Base-by-base conservation (phyloP, 1,140 invertebrate species). In the Leptinotarsa texana region DNA sequence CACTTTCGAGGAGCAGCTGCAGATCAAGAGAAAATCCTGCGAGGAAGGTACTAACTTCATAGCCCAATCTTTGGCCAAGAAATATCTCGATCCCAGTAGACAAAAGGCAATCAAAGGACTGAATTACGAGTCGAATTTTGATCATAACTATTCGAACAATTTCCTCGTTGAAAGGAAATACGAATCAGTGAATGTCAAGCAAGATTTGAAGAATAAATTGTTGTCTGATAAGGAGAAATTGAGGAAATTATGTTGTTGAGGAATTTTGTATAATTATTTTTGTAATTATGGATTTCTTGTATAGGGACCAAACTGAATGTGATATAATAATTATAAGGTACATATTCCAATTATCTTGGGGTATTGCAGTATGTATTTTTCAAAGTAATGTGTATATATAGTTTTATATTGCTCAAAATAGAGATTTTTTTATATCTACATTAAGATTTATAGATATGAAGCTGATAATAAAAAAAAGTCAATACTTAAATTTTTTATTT, bases 121-220 rank as follows among this genome's bases (percentile, higher is more conserved):
- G 1, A 73, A 62, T 22, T 76, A 81, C 68, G 77, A 79, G 68
- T 72, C 77, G 3, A 80, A 72, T 70, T 76, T 79, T 15, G 84
- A 85, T 18, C 84, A 85, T 51, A 83, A 76, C 69, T 85, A 85
- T 74, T 82, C 83, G 4, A 80, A 78, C 42, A 71, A 22, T 48
- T 65, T 22, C 13, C 22, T 67, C 18, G 63, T 65, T 18, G 49
- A 74, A n/a, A 73, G 69, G 18, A 79, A 78, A 48, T 73, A 70
- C 21, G 65, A 76, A 17, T 75, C 79, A 13, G 61, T 73, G 4
- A 81, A 80, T 65, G 76, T 84, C 4, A 84, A 81, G 70, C 81
- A 83, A 66, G 83, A 84, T 73, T 78, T 84, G 33, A 84, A 84
- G 63, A 83, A 82, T 72, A 84, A 83, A 71, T n/a, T 57, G n/a